Conservation (phyloP, 2,888 invertebrate genomes). For the Hofmannophila pseudospretella region DNA sequence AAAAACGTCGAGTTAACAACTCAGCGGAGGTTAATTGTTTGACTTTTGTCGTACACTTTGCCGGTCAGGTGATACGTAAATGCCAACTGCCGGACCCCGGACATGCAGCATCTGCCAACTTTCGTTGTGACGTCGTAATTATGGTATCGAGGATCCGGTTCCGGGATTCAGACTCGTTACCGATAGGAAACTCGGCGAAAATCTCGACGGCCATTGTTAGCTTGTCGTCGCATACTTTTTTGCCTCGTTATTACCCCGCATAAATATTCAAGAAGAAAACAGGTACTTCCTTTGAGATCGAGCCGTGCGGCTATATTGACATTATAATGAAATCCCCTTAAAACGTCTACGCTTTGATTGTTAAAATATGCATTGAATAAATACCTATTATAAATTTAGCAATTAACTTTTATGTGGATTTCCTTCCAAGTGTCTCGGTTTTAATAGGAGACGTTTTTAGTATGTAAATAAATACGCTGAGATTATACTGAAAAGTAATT, state of each 20-base stretch:
- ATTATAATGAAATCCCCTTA: conserved; percentile 47
- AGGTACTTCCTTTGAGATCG: conserved; percentile 41
- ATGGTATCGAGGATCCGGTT: conserved; percentile 28
- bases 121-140: conserved; percentile 33
- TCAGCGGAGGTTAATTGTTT: conserved; percentile 55
- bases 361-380: conserved; percentile 47
- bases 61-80: conserved; percentile 48
- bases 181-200: conserved; percentile 31
- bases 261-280: conserved; percentile 57
- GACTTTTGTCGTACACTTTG: conserved; percentile 52
- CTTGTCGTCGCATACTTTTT: conserved; percentile 35
- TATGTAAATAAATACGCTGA: conserved; percentile 22
- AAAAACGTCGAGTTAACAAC: conserved; percentile 42
- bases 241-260: conserved; percentile 41
- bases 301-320: conserved; percentile 43
- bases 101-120: conserved; percentile 27
- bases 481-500: conserved; percentile 23
- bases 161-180: conserved; percentile 20
- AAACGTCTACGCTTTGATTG: conserved; percentile 45
- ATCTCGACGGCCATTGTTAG: conserved; percentile 38
- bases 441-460: conserved; percentile 7
- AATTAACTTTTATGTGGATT: conserved; percentile 19
- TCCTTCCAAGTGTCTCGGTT: conserved; percentile 19
- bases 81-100: conserved; percentile 30
- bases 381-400: conserved; percentile 27